Evolutionary conservation across 2,888 invertebrate genomes (phyloP).

Genomic region (Stenolophus ochropezus): DNA sequence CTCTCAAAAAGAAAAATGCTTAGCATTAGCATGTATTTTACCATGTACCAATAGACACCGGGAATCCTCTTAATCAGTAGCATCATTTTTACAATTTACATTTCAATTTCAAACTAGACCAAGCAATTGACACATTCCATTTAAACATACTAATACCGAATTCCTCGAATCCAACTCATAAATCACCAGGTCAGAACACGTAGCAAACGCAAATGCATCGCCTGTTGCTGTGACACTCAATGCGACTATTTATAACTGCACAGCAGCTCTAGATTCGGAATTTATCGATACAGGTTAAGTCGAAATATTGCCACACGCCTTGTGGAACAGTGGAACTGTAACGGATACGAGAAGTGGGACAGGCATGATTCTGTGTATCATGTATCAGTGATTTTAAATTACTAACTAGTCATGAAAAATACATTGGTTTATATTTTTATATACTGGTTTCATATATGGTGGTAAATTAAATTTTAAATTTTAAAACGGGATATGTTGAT

Average conservation of each 20-base stretch:
- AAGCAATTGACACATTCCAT: no score
- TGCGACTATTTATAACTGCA: slow-evolving; percentile 3
- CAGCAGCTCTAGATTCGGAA: slow-evolving; percentile 11
- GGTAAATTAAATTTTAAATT: not conserved
- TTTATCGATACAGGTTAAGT: slow-evolving; percentile 11
- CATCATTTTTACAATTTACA: no score
- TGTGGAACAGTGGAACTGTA: not conserved
- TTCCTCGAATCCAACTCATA: no score
- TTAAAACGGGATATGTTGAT: not conserved
- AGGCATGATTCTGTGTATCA: not conserved
- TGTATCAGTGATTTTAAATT: not conserved
- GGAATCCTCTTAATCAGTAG: no score
- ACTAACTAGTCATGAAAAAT: not conserved
- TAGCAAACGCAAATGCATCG: slow-evolving; percentile 16
- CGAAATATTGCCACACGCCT: slow-evolving; percentile 5
- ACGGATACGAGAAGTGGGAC: not conserved
- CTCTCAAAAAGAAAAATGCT: no score
- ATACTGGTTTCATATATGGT: not conserved
- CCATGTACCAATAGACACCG: no score
- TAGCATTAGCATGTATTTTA: no score
- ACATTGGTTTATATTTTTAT: not conserved
- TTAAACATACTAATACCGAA: no score
- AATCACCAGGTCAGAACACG: no score
- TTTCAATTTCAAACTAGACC: no score
- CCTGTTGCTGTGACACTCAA: not conserved